A percentile compares a stretch with the other conserved stretches of the same genome.
Evolutionary conservation across 2,113 vertebrate species (phyloP).

Genomic region (Amphilophus citrinellus): DNA sequence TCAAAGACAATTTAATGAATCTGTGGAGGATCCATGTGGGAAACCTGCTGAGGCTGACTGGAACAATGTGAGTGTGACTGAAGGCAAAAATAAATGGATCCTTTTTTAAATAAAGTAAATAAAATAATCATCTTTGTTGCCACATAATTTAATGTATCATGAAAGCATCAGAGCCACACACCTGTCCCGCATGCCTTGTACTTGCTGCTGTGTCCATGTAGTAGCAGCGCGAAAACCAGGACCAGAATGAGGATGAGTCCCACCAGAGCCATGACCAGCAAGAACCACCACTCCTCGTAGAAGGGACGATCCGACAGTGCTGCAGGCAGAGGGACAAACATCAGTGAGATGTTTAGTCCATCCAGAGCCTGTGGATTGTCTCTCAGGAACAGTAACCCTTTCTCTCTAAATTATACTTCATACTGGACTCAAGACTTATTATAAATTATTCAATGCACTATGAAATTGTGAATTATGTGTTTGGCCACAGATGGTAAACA

Average conservation of each 20-base stretch:
- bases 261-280: slow-evolving; percentile 92
- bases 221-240: slow-evolving; percentile 88
- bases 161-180: slow-evolving; percentile 53
- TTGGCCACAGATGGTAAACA: background rate
- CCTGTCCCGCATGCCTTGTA: slow-evolving; percentile 89
- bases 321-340: slow-evolving; percentile 60
- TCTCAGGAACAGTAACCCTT: background rate
- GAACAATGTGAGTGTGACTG: background rate
- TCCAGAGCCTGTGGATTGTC: background rate
- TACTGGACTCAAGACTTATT: background rate
- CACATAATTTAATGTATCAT: background rate
- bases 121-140: background rate
- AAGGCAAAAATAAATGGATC: background rate
- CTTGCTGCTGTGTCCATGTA: slow-evolving; percentile 90
- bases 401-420: background rate
- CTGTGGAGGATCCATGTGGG: background rate
- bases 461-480: background rate
- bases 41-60: background rate
- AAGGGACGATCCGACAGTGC: slow-evolving; percentile 89
- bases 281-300: slow-evolving; percentile 99
- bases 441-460: background rate
- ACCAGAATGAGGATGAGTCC: slow-evolving; percentile 91
- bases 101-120: background rate
- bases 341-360: background rate
- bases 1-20: background rate